Evolutionary conservation across 2,113 vertebrate genomes (phyloP).

Genomic region (Oncorhynchus keta): DNA sequence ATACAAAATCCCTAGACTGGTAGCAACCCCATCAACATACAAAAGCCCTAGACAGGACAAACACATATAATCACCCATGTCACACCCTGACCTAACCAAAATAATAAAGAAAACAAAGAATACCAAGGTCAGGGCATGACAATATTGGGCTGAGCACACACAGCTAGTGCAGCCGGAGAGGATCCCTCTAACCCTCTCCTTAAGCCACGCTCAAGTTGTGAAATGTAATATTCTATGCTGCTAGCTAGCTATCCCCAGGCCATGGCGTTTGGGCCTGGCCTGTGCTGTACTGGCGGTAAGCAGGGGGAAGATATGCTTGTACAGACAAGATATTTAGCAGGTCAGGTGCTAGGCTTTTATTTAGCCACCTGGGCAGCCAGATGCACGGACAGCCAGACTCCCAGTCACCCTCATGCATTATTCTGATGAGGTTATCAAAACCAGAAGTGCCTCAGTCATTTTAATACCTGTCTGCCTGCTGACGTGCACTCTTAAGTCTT

Average conservation of each 20-base stretch:
- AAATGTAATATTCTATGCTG: conserved; percentile 41
- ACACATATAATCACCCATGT: too few relatives aligned
- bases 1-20: too few relatives aligned
- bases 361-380: conserved; percentile 25
- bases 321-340: conserved; percentile 52
- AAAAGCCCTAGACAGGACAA: too few relatives aligned
- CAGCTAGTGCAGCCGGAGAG: too few relatives aligned
- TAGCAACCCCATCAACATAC: too few relatives aligned
- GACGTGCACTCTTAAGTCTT: too few relatives aligned
- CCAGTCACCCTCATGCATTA: conserved; percentile 29
- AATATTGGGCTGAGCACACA: neutral
- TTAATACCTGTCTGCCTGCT: conserved; percentile 2
- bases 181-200: conserved; percentile 20
- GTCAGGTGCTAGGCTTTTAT: conserved; percentile 42
- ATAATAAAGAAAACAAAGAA: too few relatives aligned
- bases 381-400: conserved; percentile 1
- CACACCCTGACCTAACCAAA: too few relatives aligned
- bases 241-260: conserved; percentile 24
- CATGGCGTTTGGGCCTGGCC: conserved; percentile 5
- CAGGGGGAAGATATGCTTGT: conserved; percentile 34
- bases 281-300: conserved; percentile 2
- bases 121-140: too few relatives aligned
- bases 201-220: conserved; percentile 37
- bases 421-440: conserved; percentile 24
- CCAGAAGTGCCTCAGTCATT: neutral